phyloP scores from a whole-genome alignment of 2,113 vertebrate genomes.

The Globicephala melas region DNA sequence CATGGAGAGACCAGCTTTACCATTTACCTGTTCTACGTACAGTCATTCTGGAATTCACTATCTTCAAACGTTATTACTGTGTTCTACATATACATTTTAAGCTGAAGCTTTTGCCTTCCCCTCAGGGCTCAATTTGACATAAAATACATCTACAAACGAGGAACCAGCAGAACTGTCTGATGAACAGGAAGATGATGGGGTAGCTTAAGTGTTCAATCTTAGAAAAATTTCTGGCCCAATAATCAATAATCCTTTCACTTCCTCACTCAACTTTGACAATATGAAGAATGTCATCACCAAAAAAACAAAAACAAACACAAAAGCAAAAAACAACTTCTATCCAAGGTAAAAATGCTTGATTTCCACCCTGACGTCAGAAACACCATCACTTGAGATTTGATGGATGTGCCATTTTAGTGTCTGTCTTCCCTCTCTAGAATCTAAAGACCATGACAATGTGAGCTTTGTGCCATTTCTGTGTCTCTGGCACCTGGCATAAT shows the following conservation, averaged over 20 bases:
- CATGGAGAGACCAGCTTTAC: neutral
- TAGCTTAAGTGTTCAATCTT: neutral
- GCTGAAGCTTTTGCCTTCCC: neutral
- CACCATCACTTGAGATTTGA: neutral
- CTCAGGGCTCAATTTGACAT: neutral
- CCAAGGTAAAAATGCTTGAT: neutral
- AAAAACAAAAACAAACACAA: neutral
- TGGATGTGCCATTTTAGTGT: neutral
- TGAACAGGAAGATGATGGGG: neutral
- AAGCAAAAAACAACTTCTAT: neutral
- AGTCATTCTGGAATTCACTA: neutral
- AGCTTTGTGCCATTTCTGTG: neutral
- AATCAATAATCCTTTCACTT: neutral
- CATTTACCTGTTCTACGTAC: fast-evolving
- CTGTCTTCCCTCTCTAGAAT: neutral
- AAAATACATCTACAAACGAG: neutral
- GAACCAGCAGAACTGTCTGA: neutral
- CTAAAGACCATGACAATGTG: neutral
- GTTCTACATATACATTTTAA: neutral
- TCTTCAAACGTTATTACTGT: neutral
- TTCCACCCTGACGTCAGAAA: neutral
- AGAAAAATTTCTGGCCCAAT: neutral
- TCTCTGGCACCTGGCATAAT: neutral
- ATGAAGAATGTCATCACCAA: neutral
- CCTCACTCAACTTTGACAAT: neutral